A percentile compares a stretch with the other conserved stretches of the same genome.
phyloP scores from a whole-genome alignment of 2,113 vertebrate genomes.

The Athene noctua region DNA sequence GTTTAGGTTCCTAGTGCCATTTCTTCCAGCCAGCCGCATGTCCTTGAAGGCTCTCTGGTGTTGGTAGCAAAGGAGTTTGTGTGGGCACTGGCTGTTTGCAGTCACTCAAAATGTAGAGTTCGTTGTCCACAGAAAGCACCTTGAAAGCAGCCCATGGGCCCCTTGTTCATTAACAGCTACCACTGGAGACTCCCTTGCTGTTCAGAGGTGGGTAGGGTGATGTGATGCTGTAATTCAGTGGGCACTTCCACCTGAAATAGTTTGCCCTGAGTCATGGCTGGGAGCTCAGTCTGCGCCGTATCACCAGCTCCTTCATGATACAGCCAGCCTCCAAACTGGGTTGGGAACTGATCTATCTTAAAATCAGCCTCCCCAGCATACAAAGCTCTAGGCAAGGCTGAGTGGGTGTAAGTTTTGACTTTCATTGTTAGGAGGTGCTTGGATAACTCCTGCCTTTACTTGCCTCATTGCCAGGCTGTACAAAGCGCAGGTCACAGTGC shows the following conservation, averaged over 20 bases:
- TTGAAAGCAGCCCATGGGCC: neutral
- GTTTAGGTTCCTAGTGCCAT: neutral
- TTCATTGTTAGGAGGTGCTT: neutral
- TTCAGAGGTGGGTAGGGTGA: neutral
- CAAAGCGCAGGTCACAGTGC: neutral
- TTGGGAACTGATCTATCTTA: neutral
- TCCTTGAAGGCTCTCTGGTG: neutral
- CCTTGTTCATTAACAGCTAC: neutral
- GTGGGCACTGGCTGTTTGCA: neutral
- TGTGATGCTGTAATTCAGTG: neutral
- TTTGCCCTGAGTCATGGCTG: neutral
- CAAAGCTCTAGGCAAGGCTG: neutral
- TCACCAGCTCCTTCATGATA: neutral
- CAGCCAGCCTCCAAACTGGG: neutral
- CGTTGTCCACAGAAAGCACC: neutral
- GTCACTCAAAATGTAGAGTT: neutral
- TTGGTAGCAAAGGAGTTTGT: neutral
- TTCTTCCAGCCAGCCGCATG: fast-evolving
- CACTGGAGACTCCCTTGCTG: neutral
- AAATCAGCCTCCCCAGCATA: neutral
- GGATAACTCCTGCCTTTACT: neutral
- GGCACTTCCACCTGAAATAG: fast-evolving
- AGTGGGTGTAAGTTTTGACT: neutral
- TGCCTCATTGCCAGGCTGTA: neutral
- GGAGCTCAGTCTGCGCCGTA: fast-evolving